Conservation (phyloP, 2,113 vertebrate genomes). For the Psittacula cyanocephala region DNA sequence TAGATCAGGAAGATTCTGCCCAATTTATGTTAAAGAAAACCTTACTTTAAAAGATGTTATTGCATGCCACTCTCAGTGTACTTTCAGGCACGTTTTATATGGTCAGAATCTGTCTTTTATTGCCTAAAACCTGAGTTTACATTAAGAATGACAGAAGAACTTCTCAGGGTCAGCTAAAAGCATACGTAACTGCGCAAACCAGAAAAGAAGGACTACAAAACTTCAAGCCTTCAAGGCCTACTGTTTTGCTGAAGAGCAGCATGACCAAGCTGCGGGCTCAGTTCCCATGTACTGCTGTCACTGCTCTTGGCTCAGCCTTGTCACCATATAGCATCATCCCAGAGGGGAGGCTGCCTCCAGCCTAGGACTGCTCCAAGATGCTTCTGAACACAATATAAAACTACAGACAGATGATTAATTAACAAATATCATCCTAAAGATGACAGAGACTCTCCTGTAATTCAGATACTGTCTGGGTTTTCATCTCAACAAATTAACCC, state of each 20-base stretch:
- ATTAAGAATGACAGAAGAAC: not conserved
- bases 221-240: not conserved
- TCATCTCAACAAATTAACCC: not conserved
- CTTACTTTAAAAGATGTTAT: not conserved
- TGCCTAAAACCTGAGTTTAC: not conserved
- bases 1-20: not conserved
- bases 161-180: not conserved
- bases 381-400: not conserved
- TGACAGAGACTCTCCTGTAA: not conserved
- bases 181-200: not conserved
- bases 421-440: not conserved
- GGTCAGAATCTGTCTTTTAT: not conserved
- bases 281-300: fast-evolving
- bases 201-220: not conserved
- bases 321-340: fast-evolving
- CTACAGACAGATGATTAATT: not conserved
- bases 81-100: not conserved
- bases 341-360: fast-evolving
- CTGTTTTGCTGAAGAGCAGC: not conserved
- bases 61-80: not conserved
- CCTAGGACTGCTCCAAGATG: not conserved
- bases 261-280: not conserved
- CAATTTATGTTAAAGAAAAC: not conserved
- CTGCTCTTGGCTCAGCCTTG: not conserved
- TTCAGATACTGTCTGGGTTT: not conserved